These are phyloP conservation scores for Trachelus tabidus DNA, from an alignment of 2,888 invertebrate species.

Conservation along the genomic window DNA sequence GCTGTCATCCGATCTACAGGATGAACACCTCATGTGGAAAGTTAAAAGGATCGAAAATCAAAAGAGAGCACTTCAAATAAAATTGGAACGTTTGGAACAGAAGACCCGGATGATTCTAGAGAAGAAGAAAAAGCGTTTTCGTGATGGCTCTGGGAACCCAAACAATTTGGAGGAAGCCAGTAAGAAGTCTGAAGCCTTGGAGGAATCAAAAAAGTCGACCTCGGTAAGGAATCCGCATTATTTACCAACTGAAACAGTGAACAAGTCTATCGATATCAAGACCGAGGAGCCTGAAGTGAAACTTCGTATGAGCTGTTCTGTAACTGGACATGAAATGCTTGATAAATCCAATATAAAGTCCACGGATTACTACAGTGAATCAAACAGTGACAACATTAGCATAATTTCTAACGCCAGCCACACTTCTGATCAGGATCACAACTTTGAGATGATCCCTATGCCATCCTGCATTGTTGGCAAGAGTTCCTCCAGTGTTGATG, in stretches of 20 bases:
- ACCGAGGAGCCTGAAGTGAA: constrained; percentile 13
- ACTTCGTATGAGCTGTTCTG: constrained; percentile 15
- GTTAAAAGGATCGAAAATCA: constrained; percentile 37
- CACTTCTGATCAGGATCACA: constrained; percentile 44
- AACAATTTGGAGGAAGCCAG: constrained; percentile 58
- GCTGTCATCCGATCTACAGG: constrained; percentile 6
- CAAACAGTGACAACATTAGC: constrained; percentile 59
- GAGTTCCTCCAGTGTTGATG: constrained; percentile 7
- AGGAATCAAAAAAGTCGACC: background rate
- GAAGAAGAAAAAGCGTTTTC: constrained; percentile 59
- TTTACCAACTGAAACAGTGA: constrained; percentile 3
- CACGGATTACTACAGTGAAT: constrained; percentile 39
- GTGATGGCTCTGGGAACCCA: constrained; percentile 14
- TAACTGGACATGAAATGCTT: constrained; percentile 24
- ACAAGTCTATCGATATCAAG: constrained; percentile 14
- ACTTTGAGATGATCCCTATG: constrained; percentile 56
- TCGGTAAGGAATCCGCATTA: background rate
- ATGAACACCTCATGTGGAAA: constrained; percentile 16
- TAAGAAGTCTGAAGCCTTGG: constrained; percentile 41
- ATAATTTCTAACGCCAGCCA: constrained; percentile 49
- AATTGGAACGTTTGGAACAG: constrained; percentile 63
- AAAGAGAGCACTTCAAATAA: constrained; percentile 41
- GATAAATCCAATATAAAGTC: constrained; percentile 20
- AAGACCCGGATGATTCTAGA: constrained; percentile 64
- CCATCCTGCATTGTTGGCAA: constrained; percentile 37